Evolutionary conservation across 2,888 invertebrate genomes (phyloP).

Genomic region (Xestia ashworthii): DNA sequence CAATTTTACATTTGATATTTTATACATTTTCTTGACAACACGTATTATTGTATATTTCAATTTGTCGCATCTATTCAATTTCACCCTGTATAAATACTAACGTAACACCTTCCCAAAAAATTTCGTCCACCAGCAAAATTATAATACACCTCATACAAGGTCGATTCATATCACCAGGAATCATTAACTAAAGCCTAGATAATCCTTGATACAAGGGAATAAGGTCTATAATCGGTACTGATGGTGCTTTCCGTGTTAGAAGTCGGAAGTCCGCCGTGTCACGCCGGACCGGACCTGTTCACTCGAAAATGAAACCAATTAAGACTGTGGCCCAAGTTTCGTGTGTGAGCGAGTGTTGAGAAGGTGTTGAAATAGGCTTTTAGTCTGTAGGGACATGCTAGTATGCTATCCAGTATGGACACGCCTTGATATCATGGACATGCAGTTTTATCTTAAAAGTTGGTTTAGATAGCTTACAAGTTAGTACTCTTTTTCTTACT

Average conservation of each 20-base stretch:
- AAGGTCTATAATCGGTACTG: constrained; percentile 77
- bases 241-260: constrained; percentile 72
- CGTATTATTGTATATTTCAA: too few species aligned
- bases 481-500: too few species aligned
- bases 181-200: constrained; percentile 47
- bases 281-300: constrained; percentile 85
- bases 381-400: too few species aligned
- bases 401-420: too few species aligned
- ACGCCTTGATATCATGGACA: too few species aligned
- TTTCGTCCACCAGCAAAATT: constrained; percentile 18
- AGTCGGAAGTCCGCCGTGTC: constrained; percentile 82
- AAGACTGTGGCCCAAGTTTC: constrained; percentile 76
- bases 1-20: too few species aligned
- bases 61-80: too few species aligned
- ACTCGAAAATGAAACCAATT: constrained; percentile 90
- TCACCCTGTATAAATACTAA: background rate
- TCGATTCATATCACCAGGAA: constrained; percentile 34
- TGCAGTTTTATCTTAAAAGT: too few species aligned
- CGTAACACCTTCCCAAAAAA: constrained; percentile 3
- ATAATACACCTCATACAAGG: constrained; percentile 44
- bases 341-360: constrained; percentile 54
- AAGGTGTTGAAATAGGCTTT: background rate
- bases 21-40: too few species aligned
- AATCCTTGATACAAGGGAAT: constrained; percentile 70
- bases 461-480: too few species aligned